Evolutionary conservation across 2,888 invertebrate genomes (phyloP), one percentile per base, ranked within the genome.

Genomic region (Aleiodes testaceus): DNA sequence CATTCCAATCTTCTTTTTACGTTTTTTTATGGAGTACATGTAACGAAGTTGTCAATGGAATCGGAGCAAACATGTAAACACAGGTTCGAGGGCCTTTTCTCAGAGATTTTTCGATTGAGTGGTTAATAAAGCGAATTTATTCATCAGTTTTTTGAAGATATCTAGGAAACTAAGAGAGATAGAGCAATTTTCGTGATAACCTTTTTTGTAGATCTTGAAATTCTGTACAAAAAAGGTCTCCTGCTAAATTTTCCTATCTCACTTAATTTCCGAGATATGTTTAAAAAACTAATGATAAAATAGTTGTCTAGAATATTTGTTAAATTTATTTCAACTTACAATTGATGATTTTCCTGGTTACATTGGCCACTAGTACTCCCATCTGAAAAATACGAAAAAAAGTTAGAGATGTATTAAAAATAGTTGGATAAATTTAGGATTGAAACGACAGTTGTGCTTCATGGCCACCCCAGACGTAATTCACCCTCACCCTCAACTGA

Each of bases 11-110:
- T 36, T 52, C 7, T 63, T 63, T 55, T 55, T 45, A 47, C 12
- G 1, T 45, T 59, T 59, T 14, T 30, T n/a, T 14, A 1, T 16
- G 9, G 45, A 45, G 6, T 63, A 7, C 6, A 45, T 63, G 44
- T 45, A 63, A 45, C 18, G 22, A 63, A 68, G 47, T 69, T 63
- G 49, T 68, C 68, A 69, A 69, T 69, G 69, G 50, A 69, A 6
- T 49, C 30, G 16, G 16, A 18, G 36, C 59, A 42, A 59, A 59
- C 59, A 42, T 59, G 59, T 59, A 59, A 59, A 59, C 45, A 63
- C 18, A 6, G 30, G 47, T 6, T 9, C 14, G 22, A 44, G 44
- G 45, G 6, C 7, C 2, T 49, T 49, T 12, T 16, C 3, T 45
- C 12, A 1, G 45, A 14, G 1, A 14, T 18, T 12, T 42, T 59